phyloP scores from a whole-genome alignment of 2,888 invertebrate species.

The Atrina japonica region DNA sequence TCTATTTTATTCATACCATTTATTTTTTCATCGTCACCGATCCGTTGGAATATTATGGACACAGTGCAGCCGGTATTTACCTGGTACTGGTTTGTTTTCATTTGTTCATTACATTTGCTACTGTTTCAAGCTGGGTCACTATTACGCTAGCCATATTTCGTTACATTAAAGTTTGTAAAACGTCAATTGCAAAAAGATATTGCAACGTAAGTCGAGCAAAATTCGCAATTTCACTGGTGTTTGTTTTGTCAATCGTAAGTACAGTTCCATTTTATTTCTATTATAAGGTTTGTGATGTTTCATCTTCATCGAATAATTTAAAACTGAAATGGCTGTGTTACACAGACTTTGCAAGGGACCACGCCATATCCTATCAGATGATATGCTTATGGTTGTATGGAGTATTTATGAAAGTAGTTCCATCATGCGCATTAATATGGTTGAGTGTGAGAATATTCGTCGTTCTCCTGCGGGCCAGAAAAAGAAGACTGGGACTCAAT shows the following conservation, averaged over 20 bases:
- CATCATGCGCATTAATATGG: constrained; percentile 4
- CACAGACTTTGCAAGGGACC: constrained; percentile 11
- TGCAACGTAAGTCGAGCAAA: constrained; percentile 12
- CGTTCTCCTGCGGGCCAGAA: not conserved
- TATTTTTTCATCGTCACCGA: constrained; percentile 25
- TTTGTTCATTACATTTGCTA: constrained; percentile 14
- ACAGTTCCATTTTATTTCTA: constrained; percentile 23
- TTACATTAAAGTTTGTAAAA: constrained; percentile 22
- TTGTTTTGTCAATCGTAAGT: not conserved
- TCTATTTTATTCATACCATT: constrained; percentile 11
- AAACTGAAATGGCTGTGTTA: constrained; percentile 4
- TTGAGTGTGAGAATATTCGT: constrained; percentile 7
- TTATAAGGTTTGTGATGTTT: constrained; percentile 16
- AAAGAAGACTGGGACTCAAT: not conserved
- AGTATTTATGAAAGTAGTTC: constrained; percentile 20
- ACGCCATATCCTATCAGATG: constrained; percentile 10
- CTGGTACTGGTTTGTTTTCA: constrained; percentile 16
- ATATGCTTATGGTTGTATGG: constrained; percentile 20
- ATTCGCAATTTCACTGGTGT: constrained; percentile 1
- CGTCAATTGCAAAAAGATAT: not conserved
- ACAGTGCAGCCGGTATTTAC: constrained; percentile 11
- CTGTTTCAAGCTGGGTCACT: constrained; percentile 12
- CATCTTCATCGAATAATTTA: not conserved
- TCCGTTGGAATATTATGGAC: constrained; percentile 1
- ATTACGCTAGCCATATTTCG: constrained; percentile 22